These are phyloP conservation scores for Drosophila chauvacae DNA, from an alignment of 1,140 invertebrate species.

Conservation along the genomic window DNA sequence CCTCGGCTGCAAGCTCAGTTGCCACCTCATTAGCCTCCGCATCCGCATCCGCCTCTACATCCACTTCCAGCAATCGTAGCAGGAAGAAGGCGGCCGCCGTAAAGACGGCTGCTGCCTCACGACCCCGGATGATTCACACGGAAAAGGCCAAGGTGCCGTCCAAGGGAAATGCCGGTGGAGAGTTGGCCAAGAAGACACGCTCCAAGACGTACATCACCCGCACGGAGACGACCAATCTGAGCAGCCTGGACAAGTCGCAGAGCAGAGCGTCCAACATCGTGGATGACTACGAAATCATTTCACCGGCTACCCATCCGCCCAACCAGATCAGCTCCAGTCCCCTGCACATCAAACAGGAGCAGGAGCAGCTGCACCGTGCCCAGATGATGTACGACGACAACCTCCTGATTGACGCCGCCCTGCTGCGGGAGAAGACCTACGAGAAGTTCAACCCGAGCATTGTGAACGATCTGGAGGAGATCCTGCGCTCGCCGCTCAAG, in stretches of 20 bases:
- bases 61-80: constrained; percentile 40
- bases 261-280: constrained; percentile 57
- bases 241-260: constrained; percentile 57
- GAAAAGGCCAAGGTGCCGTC: constrained; percentile 87
- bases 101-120: constrained; percentile 28
- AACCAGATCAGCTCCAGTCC: constrained; percentile 83
- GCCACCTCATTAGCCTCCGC: constrained; percentile 1
- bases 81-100: constrained; percentile 30
- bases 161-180: constrained; percentile 83
- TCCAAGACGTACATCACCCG: constrained; percentile 73
- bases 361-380: constrained; percentile 61
- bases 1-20: constrained; percentile 2
- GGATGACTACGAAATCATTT: constrained; percentile 82
- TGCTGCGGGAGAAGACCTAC: constrained; percentile 65
- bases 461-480: constrained; percentile 83
- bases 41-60: background rate
- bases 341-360: constrained; percentile 78
- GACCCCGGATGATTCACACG: constrained; percentile 91
- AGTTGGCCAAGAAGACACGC: constrained; percentile 85
- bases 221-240: constrained; percentile 84
- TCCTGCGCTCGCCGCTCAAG: constrained; percentile 79
- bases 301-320: constrained; percentile 74
- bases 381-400: constrained; percentile 74
- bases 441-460: constrained; percentile 80
- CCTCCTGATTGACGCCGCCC: constrained; percentile 64